Conservation (phyloP, 2,113 vertebrate genomes). For the Gymnocephalus cernua region DNA sequence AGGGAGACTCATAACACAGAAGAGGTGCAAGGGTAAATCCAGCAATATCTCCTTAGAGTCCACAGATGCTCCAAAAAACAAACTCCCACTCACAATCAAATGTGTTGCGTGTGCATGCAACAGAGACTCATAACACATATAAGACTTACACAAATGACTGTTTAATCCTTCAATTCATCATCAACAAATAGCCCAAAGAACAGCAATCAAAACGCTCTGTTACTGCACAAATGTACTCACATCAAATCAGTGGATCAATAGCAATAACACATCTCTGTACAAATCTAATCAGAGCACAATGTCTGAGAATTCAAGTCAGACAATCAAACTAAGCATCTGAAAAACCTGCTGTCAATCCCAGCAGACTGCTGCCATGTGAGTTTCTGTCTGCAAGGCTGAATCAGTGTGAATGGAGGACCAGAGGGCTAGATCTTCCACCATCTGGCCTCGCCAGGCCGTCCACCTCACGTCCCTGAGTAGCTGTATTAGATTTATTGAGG, state of each 20-base stretch:
- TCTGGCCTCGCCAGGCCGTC: constrained; percentile 77
- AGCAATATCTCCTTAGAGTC: constrained; percentile 79
- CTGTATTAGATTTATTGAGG: constrained; percentile 82
- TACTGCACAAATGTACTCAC: background rate
- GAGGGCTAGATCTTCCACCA: constrained; percentile 77
- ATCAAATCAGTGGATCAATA: constrained; percentile 45
- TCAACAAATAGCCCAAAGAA: background rate
- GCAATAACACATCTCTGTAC: constrained; percentile 40
- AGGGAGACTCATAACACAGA: constrained; percentile 75
- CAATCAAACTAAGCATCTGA: constrained; percentile 55
- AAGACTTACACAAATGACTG: constrained; percentile 1
- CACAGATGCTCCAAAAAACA: constrained; percentile 57
- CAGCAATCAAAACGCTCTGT: background rate
- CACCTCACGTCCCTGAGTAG: constrained; percentile 62
- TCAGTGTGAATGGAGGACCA: constrained; percentile 62
- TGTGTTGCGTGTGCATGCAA: background rate
- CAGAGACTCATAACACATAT: background rate
- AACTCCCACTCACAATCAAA: constrained; percentile 57
- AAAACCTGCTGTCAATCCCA: constrained; percentile 52
- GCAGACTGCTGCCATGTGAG: constrained; percentile 31
- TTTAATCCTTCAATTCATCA: constrained; percentile 21
- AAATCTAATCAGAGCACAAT: constrained; percentile 22
- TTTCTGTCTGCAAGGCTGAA: constrained; percentile 57
- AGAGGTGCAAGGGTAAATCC: constrained; percentile 73
- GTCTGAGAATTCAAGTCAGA: constrained; percentile 41